phyloP scores from a whole-genome alignment of 2,113 vertebrate genomes.

The Nothobranchius kuhntae region DNA sequence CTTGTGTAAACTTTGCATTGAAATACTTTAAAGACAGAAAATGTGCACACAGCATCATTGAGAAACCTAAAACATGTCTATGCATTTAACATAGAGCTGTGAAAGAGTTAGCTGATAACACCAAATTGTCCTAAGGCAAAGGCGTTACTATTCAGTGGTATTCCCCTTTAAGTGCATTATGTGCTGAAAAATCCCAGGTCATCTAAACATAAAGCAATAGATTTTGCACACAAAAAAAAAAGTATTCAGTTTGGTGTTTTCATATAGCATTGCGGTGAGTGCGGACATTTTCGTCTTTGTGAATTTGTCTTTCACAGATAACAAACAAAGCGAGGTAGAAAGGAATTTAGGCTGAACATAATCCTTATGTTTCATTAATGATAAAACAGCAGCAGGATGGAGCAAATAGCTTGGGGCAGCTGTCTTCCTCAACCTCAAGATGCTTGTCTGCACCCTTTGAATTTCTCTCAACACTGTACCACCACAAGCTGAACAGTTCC shows the following conservation, averaged over 20 bases:
- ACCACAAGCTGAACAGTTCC: conserved; percentile 38
- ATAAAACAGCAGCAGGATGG: conserved; percentile 75
- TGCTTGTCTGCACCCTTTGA: conserved; percentile 70
- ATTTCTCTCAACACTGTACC: conserved; percentile 54
- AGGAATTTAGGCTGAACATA: conserved; percentile 83
- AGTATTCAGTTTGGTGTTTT: conserved; percentile 64
- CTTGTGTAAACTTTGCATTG: conserved; percentile 15
- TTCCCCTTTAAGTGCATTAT: conserved; percentile 60
- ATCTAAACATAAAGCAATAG: conserved; percentile 61
- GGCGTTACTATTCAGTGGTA: conserved; percentile 46
- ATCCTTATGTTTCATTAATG: conserved; percentile 77
- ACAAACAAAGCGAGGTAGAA: conserved; percentile 94
- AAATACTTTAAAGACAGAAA: conserved; percentile 12
- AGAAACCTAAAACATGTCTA: neutral
- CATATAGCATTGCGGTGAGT: conserved; percentile 53
- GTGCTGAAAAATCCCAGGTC: conserved; percentile 23
- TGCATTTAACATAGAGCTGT: conserved; percentile 20
- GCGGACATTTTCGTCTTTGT: conserved; percentile 61
- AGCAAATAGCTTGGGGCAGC: conserved; percentile 57
- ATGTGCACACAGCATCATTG: conserved; percentile 7
- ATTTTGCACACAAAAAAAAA: conserved; percentile 70
- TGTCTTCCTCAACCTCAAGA: conserved; percentile 62
- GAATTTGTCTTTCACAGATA: conserved; percentile 84
- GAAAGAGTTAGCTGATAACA: conserved; percentile 21
- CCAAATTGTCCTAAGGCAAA: conserved; percentile 56